Base-by-base conservation (phyloP, 2,888 invertebrate species). In the Caenorhabditis zanzibari region DNA sequence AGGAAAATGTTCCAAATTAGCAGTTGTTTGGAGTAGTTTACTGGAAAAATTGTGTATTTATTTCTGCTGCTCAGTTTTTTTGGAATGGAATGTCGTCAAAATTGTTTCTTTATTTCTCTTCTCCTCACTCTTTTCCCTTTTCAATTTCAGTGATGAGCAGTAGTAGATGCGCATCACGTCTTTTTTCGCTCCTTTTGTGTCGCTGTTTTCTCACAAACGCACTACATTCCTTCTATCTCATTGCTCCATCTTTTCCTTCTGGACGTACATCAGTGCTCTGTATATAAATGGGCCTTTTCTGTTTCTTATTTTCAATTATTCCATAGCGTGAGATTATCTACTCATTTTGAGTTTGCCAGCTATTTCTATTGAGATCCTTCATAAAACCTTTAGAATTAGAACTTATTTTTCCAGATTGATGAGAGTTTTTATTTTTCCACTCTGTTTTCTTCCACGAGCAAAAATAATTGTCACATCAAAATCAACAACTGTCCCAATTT, bases 101-200 rank as follows among this genome's bases (percentile, higher is more conserved):
- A 76, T 76, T 76, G 76, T 76, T 76, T 76, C 75, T 76, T 68
- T 58, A 24, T 24, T 56, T 61, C 61, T 44, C 35, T 69, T 58
- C 24, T 47, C 22, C 35, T 38, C 59, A 41, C 38, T 44, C 26
- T 12, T 19, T n/a, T 35, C 26, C 41, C 32, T 41, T 63, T 64
- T 63, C 63, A 58, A 49, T 66, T 74, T 64, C 56, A 68, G 59
- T 68, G 76, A 77, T 59, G 69, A 77, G 63, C 68, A 54, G 66
- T n/a, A 61, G 59, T 19, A 47, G 66, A 28, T 47, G 49, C 71
- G 58, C 72, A 61, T 72, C 61, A 69, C 69, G 28, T 69, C 24
- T 59, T 59, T 59, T 26, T 38, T 63, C 19, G 19, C 14, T 58
- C 58, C 64, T 47, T 75, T 56, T 74, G 63, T 74, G 56, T 77